Conservation (phyloP, 1,140 invertebrate species). For the Idris sp. region DNA sequence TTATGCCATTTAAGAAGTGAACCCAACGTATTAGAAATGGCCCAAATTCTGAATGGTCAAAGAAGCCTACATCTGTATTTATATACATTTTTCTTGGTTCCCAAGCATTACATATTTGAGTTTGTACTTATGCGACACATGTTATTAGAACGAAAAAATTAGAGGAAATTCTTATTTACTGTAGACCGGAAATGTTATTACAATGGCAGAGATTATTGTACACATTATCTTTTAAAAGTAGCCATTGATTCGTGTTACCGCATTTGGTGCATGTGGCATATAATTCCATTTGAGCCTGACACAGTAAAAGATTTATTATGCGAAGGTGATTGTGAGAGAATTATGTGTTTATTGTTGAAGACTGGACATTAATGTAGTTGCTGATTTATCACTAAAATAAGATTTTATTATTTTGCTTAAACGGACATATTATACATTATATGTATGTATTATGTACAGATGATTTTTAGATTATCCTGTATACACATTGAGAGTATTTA, state of each 20-base stretch:
- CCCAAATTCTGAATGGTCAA: conserved; percentile 24
- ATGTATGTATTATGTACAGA: too few relatives aligned
- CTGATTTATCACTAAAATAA: conserved; percentile 28
- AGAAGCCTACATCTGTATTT: too few relatives aligned
- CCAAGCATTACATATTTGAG: too few relatives aligned
- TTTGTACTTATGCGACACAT: too few relatives aligned
- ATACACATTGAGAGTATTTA: too few relatives aligned
- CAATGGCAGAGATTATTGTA: too few relatives aligned
- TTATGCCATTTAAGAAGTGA: conserved; percentile 60
- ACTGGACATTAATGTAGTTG: conserved; percentile 6
- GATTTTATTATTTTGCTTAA: too few relatives aligned
- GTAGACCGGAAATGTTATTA: conserved; percentile 20
- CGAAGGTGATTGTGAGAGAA: conserved; percentile 20
- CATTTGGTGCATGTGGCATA: conserved; percentile 35
- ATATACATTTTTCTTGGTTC: too few relatives aligned
- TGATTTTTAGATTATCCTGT: too few relatives aligned
- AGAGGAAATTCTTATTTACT: too few relatives aligned
- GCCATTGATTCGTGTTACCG: conserved; percentile 39
- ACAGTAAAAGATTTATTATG: conserved; percentile 42
- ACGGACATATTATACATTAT: too few relatives aligned
- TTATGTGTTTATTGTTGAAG: conserved; percentile 38
- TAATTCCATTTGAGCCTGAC: conserved; percentile 42
- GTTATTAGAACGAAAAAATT: too few relatives aligned
- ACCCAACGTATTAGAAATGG: conserved; percentile 11
- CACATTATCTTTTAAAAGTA: conserved; percentile 20